phyloP scores from a whole-genome alignment of 2,797 vertebrate species.

The Girardinus metallicus region DNA sequence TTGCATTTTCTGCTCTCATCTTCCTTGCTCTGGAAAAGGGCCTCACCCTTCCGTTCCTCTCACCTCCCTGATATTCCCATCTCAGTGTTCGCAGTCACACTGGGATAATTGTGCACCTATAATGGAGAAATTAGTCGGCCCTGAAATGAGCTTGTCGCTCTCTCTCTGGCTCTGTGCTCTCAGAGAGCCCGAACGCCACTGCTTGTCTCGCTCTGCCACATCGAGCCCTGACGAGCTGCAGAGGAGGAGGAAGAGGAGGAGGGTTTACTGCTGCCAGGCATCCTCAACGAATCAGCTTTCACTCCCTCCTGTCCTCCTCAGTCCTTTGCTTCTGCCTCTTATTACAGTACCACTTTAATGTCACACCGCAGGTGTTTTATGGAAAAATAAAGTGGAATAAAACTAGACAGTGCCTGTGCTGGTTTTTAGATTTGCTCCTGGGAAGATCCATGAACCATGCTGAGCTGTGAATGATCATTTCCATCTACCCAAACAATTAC shows the following conservation, averaged over 20 bases:
- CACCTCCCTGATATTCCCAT: slow-evolving; percentile 58
- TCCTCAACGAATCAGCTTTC: slow-evolving; percentile 70
- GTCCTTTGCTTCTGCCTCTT: slow-evolving; percentile 44
- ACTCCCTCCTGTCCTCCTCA: slow-evolving; percentile 57
- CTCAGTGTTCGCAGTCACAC: slow-evolving; percentile 76
- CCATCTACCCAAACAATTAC: not conserved
- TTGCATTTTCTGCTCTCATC: slow-evolving; percentile 5
- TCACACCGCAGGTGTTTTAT: slow-evolving; percentile 66
- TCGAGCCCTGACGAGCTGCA: slow-evolving; percentile 63
- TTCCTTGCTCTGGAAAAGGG: slow-evolving; percentile 25
- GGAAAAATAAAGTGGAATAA: slow-evolving; percentile 38
- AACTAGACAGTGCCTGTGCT: not conserved
- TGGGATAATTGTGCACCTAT: slow-evolving; percentile 79
- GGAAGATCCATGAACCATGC: slow-evolving; percentile 16
- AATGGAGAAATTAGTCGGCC: slow-evolving; percentile 82
- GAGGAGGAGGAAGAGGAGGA: slow-evolving; percentile 37
- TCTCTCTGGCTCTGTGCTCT: slow-evolving; percentile 36
- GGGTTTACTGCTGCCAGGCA: slow-evolving; percentile 63
- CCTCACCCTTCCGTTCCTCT: slow-evolving; percentile 46
- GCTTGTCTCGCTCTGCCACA: slow-evolving; percentile 59
- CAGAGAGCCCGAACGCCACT: slow-evolving; percentile 49
- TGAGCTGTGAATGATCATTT: slow-evolving; percentile 2
- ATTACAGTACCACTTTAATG: slow-evolving; percentile 65
- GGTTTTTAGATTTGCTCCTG: slow-evolving; percentile 23
- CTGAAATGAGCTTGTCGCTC: slow-evolving; percentile 79